Evolutionary conservation across 92 coral and sea anemone species (phyloP), one percentile per base, ranked within the genome.

Genomic region (Siderastrea siderea): DNA sequence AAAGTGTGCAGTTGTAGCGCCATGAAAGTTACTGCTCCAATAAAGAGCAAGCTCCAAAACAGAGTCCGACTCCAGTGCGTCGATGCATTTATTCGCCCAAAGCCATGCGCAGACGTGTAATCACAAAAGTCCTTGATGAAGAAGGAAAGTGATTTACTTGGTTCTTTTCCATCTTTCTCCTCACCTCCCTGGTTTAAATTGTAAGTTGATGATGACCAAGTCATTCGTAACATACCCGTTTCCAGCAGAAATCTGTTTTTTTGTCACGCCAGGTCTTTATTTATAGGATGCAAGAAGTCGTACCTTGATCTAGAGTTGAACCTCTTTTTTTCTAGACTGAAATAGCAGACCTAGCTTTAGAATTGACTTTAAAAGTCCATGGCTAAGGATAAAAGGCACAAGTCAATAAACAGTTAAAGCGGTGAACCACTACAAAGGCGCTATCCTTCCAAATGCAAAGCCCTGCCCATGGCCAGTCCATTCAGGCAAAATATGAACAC

Each of bases 101-200:
- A 87, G 11, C 95, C 95, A 78, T 93, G 95, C 15, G 95, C 95
- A 50, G 95, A 81, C 9, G 95, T 93, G 75, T 86, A 86, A 62
- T 80, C 94, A 17, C 91, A 83, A 59, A 91, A 91, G 14, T 83
- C 74, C 45, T 79, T 82, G 26, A 84, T 46, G 62, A 89, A 71
- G 5, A 65, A 68, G 55, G 65, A 17, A 57, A 74, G 38, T 11
- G 62, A 19, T 8, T 51, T n/a, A 12, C 5, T 7, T 5, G 72
- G 12, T 1, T 64, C 68, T 50, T 65, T 60, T 2, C 51, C 62
- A 61, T 63, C 70, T 4, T 11, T 16, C 13, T 49, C 72, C 11
- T 6, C 0, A 44, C 68, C 57, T 6, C 59, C 71, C 17, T 48
- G 57, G 38, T 26, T 26, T 26, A 26, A 26, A 1, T 15, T 53